These are phyloP conservation scores for Agriotes lineatus DNA, from an alignment of 2,888 invertebrate species.

Conservation along the genomic window DNA sequence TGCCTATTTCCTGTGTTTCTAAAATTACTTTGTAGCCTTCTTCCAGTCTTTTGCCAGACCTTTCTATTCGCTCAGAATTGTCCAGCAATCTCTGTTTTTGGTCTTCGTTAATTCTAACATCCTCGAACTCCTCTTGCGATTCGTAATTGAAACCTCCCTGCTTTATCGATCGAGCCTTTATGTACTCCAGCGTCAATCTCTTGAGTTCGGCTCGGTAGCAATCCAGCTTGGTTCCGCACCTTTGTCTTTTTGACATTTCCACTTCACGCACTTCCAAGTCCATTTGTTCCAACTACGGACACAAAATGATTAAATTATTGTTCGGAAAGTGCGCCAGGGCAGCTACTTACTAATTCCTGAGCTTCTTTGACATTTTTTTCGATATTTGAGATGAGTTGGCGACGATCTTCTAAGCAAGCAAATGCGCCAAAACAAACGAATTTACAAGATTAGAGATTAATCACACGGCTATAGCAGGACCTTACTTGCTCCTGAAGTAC, in stretches of 20 bases:
- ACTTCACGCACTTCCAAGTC: conserved; percentile 86
- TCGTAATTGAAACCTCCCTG: conserved; percentile 66
- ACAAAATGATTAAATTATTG: not conserved
- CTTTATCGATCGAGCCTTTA: conserved; percentile 66
- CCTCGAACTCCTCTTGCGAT: conserved; percentile 76
- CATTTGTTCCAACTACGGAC: conserved; percentile 85
- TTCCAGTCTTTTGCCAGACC: conserved; percentile 79
- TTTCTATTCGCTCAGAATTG: conserved; percentile 86
- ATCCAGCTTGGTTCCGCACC: conserved; percentile 79
- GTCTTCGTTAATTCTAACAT: conserved; percentile 77
- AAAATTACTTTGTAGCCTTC: conserved; percentile 87
- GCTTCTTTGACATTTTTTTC: conserved; percentile 87
- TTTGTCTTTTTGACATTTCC: conserved; percentile 70
- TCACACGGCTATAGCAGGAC: conserved; percentile 26
- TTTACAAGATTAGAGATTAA: conserved; percentile 24
- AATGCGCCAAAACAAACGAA: conserved; percentile 31
- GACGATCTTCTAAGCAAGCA: conserved; percentile 73
- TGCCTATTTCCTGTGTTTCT: conserved; percentile 90
- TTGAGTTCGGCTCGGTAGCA: conserved; percentile 90
- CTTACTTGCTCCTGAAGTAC: conserved; percentile 66
- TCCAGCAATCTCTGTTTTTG: conserved; percentile 84
- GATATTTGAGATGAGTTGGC: conserved; percentile 77
- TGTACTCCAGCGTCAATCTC: conserved; percentile 82
- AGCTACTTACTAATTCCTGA: conserved; percentile 80
- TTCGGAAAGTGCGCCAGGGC: not conserved